These are phyloP conservation scores for Luffia ferchaultella DNA, from an alignment of 2,888 invertebrate species.

Conservation along the genomic window DNA sequence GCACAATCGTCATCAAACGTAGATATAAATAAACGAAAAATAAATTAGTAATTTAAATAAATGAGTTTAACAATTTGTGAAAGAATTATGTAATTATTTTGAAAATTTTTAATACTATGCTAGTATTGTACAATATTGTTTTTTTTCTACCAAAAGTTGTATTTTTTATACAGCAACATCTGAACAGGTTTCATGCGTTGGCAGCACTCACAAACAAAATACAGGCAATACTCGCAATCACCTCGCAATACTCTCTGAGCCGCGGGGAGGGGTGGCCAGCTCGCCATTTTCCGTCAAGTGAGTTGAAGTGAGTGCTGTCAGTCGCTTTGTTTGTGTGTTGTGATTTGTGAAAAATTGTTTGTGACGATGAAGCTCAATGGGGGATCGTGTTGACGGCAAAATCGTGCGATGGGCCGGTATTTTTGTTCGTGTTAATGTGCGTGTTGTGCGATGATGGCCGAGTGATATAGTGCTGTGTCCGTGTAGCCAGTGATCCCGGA, in stretches of 20 bases:
- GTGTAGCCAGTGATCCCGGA: slow-evolving; percentile 39
- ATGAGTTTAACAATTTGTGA: no score
- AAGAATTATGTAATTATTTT: no score
- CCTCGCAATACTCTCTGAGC: slow-evolving; percentile 16
- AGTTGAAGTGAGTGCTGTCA: slow-evolving; percentile 65
- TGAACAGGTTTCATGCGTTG: no score
- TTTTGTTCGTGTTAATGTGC: slow-evolving; percentile 60
- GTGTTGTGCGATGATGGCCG: slow-evolving; percentile 60
- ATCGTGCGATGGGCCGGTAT: slow-evolving; percentile 58
- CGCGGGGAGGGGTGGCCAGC: slow-evolving; percentile 32
- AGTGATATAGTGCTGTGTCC: slow-evolving; percentile 63
- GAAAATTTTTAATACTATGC: no score
- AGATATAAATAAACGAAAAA: no score
- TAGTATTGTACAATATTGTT: no score
- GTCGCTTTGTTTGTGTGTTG: slow-evolving; percentile 64
- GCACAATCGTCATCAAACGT: no score
- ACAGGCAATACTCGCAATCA: no score
- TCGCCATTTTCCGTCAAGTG: slow-evolving; percentile 64
- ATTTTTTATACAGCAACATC: slow-evolving; percentile 20
- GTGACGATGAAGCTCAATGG: slow-evolving; percentile 63
- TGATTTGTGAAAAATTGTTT: slow-evolving; percentile 62
- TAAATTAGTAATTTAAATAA: no score
- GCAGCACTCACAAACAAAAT: no score
- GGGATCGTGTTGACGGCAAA: slow-evolving; percentile 59
- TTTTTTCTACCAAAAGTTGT: no score